phyloP scores from a whole-genome alignment of 2,888 invertebrate species.

The Drosophila meridionalis region DNA sequence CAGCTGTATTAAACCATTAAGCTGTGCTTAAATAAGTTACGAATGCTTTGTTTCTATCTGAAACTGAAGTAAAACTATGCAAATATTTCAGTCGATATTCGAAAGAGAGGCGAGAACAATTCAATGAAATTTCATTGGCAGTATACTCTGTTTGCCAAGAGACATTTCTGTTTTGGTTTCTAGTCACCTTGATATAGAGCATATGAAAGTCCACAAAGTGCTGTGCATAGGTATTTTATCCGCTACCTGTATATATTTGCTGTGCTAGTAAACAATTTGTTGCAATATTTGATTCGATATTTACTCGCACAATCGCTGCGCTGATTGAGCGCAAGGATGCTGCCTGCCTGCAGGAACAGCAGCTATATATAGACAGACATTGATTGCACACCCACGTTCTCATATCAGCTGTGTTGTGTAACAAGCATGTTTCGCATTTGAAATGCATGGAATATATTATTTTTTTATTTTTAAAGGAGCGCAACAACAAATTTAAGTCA shows the following conservation, averaged over 20 bases:
- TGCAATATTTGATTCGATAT: constrained; percentile 71
- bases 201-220: constrained; percentile 5
- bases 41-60: neutral
- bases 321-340: constrained; percentile 56
- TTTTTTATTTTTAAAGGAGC: constrained; percentile 43
- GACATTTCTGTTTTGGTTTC: neutral
- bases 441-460: constrained; percentile 75
- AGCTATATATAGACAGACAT: constrained; percentile 8
- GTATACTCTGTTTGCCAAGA: neutral
- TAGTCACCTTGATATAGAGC: constrained; percentile 2
- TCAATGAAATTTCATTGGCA: neutral
- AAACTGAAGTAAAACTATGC: neutral
- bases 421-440: constrained; percentile 45
- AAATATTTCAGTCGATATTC: neutral
- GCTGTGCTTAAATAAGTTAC: neutral
- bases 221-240: constrained; percentile 1
- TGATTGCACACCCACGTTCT: constrained; percentile 8
- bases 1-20: neutral
- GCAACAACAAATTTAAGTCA: constrained; percentile 11
- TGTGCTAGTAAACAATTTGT: constrained; percentile 53
- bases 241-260: constrained; percentile 20
- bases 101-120: neutral
- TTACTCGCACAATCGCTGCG: constrained; percentile 60
- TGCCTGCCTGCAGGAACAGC: constrained; percentile 17
- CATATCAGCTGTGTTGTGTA: constrained; percentile 16